Percentiles rank a stretch among this genome's conserved stretches.
phyloP scores from a whole-genome alignment of 2,797 vertebrate genomes.

The Cetoscarus ocellatus region DNA sequence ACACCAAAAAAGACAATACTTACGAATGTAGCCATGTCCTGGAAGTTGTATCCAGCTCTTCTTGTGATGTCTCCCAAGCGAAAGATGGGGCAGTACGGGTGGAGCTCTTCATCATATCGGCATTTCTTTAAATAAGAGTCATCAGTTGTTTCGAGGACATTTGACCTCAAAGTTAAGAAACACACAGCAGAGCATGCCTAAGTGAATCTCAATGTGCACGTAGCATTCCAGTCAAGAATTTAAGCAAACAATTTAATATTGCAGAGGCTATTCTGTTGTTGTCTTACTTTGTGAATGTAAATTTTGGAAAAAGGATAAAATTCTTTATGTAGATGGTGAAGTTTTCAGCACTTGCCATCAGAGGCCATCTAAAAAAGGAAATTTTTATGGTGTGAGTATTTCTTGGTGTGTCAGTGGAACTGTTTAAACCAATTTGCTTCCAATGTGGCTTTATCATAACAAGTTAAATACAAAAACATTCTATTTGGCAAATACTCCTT shows the following conservation, averaged over 20 bases:
- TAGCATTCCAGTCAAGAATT: background rate
- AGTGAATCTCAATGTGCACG: background rate
- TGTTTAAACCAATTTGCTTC: background rate
- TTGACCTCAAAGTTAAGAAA: slow-evolving; percentile 82
- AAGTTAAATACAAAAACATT: background rate
- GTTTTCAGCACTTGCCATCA: slow-evolving; percentile 89
- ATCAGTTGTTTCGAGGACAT: slow-evolving; percentile 84
- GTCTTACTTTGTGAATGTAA: slow-evolving; percentile 91
- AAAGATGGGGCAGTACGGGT: slow-evolving; percentile 94
- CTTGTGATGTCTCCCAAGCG: slow-evolving; percentile 86
- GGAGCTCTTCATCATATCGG: slow-evolving; percentile 73
- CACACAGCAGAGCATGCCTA: background rate
- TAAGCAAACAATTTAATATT: background rate
- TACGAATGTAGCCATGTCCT: slow-evolving; percentile 85
- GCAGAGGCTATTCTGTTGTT: fast-evolving
- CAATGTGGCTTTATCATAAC: background rate
- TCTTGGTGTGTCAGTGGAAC: background rate
- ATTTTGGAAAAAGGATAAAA: slow-evolving; percentile 91
- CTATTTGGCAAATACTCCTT: slow-evolving; percentile 32
- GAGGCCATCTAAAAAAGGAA: slow-evolving; percentile 76
- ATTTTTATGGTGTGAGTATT: background rate
- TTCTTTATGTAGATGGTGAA: slow-evolving; percentile 97
- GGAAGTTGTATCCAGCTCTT: slow-evolving; percentile 86
- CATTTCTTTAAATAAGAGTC: slow-evolving; percentile 88
- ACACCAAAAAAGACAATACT: slow-evolving; percentile 37